Evolutionary conservation across 2,113 vertebrate species (phyloP), one percentile per base, ranked within the genome.

Genomic region (Tichodroma muraria): DNA sequence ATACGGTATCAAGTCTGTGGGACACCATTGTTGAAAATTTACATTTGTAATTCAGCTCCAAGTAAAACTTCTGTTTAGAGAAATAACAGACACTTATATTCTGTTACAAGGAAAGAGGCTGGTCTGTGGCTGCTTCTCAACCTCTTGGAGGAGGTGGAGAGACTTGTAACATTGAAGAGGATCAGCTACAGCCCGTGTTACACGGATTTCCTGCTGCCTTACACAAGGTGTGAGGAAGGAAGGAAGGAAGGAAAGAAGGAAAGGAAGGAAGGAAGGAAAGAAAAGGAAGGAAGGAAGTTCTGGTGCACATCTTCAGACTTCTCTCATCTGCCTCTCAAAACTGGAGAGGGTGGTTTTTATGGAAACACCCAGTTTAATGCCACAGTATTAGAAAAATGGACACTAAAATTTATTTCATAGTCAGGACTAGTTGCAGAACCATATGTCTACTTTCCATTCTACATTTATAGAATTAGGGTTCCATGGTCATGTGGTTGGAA

Each of bases 1-100:
- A 27, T 11, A 40, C 2, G 1, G 0, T 33, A 31, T 49, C 8
- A 24, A 52, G 17, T 27, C 45, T 22, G 8, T 23, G 13, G 21
- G n/a, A 81, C 27, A 27, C 6, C 4, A 11, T 22, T 47, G 27
- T 15, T 69, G 50, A 47, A 71, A 87, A 65, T 15, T 2, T 38
- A 30, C 23, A 18, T 80, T 64, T 77, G 30, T 59, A 33, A 44
- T 28, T 49, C 9, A 49, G 19, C 35, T 91, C 28, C 8, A 54
- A 73, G 50, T 37, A 40, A 57, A 80, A 63, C 20, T 45, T 27
- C 54, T 47, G 40, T 42, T 73, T 13, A 77, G 64, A 54, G 65
- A 23, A 87, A 44, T 30, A 87, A n/a, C 4, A 30, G 17, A 52
- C 38, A 30, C 28, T 2, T 17, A 7, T 22, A 20, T 45, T 70